Base-by-base conservation (phyloP, 2,113 vertebrate genomes). In the Tiliqua scincoides region DNA sequence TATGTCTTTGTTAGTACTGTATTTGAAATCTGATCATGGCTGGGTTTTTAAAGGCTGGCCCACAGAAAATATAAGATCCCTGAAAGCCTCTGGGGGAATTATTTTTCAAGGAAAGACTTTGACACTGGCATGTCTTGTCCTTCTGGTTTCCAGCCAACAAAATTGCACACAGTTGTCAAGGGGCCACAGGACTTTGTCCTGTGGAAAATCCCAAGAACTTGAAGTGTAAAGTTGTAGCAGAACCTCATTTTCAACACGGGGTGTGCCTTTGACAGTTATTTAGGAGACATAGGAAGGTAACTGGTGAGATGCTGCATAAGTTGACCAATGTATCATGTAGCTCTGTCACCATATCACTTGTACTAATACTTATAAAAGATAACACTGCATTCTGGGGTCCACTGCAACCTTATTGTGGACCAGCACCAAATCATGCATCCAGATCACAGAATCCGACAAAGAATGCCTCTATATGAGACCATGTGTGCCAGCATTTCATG, bases 21-120 rank as follows among this genome's bases (percentile, higher is more conserved):
- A 68, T 18, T 77, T 84, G 18, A 65, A 80, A 35, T 85, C 72
- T 92, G 62, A 54, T 37, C 15, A n/a, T 74, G 23, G 86, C 15
- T 27, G 10, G 0, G 0, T 15, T 89, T 83, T 76, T 21, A 23
- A 73, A 1, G 40, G 63, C 7, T 25, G 30, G 18, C 72, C 10
- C 70, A 79, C 54, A 48, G 27, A 63, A n/a, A 88, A 12, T 79
- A 27, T 85, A 88, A 84, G 83, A 54, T 27, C 30, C 65, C 4
- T 27, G 27, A 63, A 43, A 7, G 25, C 62, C 59, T 73, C n/a
- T 32, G 37, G 43, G 8, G 67, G 30, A 18, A 80, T 86, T 63
- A 4, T 86, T 86, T 70, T 80, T 63, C 40, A 54, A 52, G 4
- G 23, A 67, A 76, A 63, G 4, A 18, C 37, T 78, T 78, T 79